Percentiles rank a stretch among this genome's conserved stretches.
These are phyloP conservation scores for Oryzias curvinotus DNA, from an alignment of 2,113 vertebrate species.

Conservation along the genomic window DNA sequence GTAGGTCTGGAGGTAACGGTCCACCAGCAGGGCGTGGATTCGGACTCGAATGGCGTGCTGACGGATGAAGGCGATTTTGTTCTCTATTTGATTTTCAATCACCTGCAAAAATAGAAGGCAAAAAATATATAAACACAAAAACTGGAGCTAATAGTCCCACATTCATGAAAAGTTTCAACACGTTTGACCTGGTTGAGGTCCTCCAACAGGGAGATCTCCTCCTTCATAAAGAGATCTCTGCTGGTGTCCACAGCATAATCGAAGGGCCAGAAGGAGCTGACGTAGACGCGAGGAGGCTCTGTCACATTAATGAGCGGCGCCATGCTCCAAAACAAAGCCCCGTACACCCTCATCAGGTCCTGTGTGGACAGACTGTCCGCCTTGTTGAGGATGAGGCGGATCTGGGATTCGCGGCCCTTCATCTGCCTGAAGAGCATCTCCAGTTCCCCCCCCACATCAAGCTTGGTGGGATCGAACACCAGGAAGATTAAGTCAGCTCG, in stretches of 20 bases:
- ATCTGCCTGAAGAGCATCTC: conserved; percentile 95
- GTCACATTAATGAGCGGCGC: conserved; percentile 96
- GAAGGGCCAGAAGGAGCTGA: conserved; percentile 97
- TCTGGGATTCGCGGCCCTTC: conserved; percentile 97
- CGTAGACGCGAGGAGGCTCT: conserved; percentile 92
- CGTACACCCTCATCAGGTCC: conserved; percentile 96
- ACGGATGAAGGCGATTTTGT: conserved; percentile 97
- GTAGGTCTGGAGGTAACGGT: conserved; percentile 94
- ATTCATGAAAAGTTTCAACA: not conserved
- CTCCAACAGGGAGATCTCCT: conserved; percentile 94
- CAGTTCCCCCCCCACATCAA: conserved; percentile 93
- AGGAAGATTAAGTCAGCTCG: conserved; percentile 96
- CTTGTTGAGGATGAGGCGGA: conserved; percentile 97
- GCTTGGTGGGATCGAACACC: conserved; percentile 96
- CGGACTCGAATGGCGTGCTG: conserved; percentile 95
- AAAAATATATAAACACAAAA: not conserved
- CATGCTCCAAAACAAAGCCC: conserved; percentile 97
- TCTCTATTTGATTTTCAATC: conserved; percentile 96
- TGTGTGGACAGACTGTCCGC: conserved; percentile 92
- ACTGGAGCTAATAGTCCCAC: not conserved
- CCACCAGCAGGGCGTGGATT: conserved; percentile 93
- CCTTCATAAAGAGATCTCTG: conserved; percentile 89
- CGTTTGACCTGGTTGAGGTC: conserved; percentile 87
- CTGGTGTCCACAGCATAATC: conserved; percentile 90
- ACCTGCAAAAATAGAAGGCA: conserved; percentile 64